phyloP scores from a whole-genome alignment of 2,888 invertebrate genomes.

The Anoplius nigerrimus region DNA sequence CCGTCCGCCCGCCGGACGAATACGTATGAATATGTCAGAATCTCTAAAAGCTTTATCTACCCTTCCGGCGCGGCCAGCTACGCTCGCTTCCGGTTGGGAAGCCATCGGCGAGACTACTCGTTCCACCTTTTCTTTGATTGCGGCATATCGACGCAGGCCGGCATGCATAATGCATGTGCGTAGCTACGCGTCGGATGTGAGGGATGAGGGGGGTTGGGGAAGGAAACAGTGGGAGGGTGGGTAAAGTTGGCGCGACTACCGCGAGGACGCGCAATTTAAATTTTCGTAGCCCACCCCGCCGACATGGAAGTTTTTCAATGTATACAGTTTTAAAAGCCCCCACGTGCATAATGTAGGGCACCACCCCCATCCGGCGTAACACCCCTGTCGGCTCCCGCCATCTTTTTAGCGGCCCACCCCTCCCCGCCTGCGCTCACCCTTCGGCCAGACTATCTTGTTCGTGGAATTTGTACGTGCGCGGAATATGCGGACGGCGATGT shows the following conservation, averaged over 20 bases:
- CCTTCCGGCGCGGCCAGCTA: conserved; percentile 2
- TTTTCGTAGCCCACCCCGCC: conserved; percentile 46
- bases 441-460: conserved; percentile 45
- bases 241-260: background rate
- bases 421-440: background rate
- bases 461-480: conserved; percentile 58
- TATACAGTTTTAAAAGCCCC: conserved; percentile 58
- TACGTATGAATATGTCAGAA: too few species aligned
- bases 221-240: conserved; percentile 1
- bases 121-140: conserved; percentile 42
- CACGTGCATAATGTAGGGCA: conserved; percentile 63
- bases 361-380: conserved; percentile 30
- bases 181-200: too few species aligned
- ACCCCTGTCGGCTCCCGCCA: background rate
- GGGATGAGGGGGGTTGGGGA: background rate
- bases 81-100: too few species aligned
- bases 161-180: conserved; percentile 58
- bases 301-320: conserved; percentile 61
- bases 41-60: background rate
- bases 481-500: conserved; percentile 26
- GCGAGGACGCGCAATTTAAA: conserved; percentile 57
- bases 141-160: conserved; percentile 49
- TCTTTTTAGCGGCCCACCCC: too few species aligned
- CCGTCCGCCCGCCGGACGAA: too few species aligned
- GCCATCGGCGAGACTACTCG: background rate